Conservation (phyloP, 2,113 vertebrate species). For the Pseudopodoces humilis region DNA sequence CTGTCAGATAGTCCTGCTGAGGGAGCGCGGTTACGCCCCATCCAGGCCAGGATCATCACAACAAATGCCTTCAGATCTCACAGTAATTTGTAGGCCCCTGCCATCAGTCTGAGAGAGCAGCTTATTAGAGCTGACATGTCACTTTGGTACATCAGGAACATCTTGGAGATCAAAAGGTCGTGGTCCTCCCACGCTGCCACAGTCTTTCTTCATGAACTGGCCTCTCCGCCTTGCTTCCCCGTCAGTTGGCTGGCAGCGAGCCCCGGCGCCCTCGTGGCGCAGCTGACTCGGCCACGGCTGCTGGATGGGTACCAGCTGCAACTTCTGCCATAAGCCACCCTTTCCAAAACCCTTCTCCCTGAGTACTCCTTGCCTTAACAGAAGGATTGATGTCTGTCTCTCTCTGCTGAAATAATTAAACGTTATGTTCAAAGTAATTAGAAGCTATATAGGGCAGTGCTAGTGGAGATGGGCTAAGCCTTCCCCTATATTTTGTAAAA, state of each 20-base stretch:
- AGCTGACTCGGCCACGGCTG: background rate
- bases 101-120: background rate
- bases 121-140: conserved; percentile 62
- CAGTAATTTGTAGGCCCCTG: conserved; percentile 53
- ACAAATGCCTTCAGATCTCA: conserved; percentile 63
- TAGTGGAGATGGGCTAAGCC: background rate
- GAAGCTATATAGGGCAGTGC: background rate
- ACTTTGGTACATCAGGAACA: conserved; percentile 53
- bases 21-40: background rate
- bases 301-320: background rate
- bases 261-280: background rate
- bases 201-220: background rate
- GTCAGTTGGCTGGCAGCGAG: background rate
- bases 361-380: background rate
- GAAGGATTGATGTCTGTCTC: background rate
- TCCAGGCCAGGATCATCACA: conserved; percentile 27
- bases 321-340: background rate
- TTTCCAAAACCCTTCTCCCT: background rate
- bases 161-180: conserved; percentile 54
- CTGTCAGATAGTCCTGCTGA: conserved; percentile 13
- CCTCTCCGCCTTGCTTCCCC: background rate
- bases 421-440: background rate
- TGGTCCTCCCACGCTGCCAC: conserved; percentile 58
- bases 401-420: background rate
- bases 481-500: background rate